Evolutionary conservation across 2,113 vertebrate genomes (phyloP).

Genomic region (Hydrochoerus hydrochaeris): DNA sequence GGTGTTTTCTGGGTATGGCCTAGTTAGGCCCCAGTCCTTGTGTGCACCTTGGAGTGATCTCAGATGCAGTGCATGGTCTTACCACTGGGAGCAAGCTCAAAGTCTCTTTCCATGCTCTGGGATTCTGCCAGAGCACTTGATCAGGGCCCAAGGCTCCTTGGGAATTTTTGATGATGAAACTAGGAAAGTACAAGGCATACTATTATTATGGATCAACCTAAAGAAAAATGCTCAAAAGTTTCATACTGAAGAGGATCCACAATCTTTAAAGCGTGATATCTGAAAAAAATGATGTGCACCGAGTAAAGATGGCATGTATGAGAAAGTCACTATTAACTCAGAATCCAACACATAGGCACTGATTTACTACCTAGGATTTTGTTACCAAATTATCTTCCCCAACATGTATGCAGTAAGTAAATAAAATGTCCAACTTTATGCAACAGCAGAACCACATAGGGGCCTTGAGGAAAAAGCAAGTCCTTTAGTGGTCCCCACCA

Average conservation of each 20-base stretch:
- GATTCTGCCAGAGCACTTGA: too few relatives aligned
- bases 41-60: too few relatives aligned
- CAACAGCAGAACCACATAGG: neutral
- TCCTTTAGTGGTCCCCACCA: neutral
- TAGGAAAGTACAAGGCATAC: neutral
- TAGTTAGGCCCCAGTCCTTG: too few relatives aligned
- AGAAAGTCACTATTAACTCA: neutral
- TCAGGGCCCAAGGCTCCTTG: too few relatives aligned
- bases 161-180: neutral
- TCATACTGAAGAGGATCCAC: neutral
- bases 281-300: neutral
- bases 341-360: neutral
- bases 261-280: neutral
- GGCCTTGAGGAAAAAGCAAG: neutral
- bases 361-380: slow-evolving; percentile 1
- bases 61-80: too few relatives aligned
- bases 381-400: neutral
- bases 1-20: too few relatives aligned
- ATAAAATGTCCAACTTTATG: neutral
- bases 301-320: neutral
- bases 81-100: too few relatives aligned
- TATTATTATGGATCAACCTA: neutral
- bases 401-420: neutral
- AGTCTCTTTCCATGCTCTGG: too few relatives aligned
- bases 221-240: neutral